Conservation (phyloP, 2,888 invertebrate species). For the Amorpha juglandis region DNA sequence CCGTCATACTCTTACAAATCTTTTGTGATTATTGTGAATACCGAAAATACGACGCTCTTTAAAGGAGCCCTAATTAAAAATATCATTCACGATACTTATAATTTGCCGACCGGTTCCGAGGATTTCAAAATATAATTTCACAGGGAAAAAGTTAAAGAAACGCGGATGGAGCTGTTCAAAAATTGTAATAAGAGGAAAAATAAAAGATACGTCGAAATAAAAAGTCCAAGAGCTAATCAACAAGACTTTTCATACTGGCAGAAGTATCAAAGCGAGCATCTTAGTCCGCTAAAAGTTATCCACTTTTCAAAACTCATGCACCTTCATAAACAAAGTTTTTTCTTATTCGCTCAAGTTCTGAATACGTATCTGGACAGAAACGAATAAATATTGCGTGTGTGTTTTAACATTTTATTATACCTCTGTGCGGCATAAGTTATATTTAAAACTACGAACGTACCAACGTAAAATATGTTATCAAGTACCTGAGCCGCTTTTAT, state of each 20-base stretch:
- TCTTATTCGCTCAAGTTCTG: constrained; percentile 54
- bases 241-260: constrained; percentile 69
- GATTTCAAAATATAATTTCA: constrained; percentile 49
- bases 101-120: constrained; percentile 39
- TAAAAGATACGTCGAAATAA: constrained; percentile 62
- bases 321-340: constrained; percentile 54
- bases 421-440: neutral
- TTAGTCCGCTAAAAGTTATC: constrained; percentile 64
- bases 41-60: constrained; percentile 1
- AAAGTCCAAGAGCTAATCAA: constrained; percentile 72
- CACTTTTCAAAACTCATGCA: constrained; percentile 45
- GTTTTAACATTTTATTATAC: constrained; percentile 12
- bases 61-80: constrained; percentile 11
- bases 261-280: constrained; percentile 70
- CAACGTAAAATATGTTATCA: neutral
- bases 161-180: constrained; percentile 51
- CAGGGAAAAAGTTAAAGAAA: constrained; percentile 51
- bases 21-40: neutral
- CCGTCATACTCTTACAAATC: constrained; percentile 7
- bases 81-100: constrained; percentile 20
- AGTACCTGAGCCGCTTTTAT: neutral
- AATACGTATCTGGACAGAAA: constrained; percentile 39
- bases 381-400: constrained; percentile 18
- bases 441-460: neutral
- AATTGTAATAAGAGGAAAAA: constrained; percentile 59